Evolutionary conservation across 2,888 invertebrate species (phyloP).

Genomic region (Netelia fuscicornis): DNA sequence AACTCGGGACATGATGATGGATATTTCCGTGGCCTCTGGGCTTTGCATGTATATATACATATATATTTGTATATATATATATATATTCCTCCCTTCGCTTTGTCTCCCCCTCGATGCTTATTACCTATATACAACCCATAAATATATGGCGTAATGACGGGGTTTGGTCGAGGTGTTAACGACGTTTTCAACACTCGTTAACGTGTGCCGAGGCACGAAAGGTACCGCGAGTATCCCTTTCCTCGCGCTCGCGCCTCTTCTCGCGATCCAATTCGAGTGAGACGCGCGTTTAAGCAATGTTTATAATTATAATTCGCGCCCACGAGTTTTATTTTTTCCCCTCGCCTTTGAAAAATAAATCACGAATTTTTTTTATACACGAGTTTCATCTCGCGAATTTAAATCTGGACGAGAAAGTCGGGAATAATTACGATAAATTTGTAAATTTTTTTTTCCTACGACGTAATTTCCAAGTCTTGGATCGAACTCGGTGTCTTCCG

Average conservation of each 20-base stretch:
- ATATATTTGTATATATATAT: neutral
- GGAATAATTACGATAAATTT: neutral
- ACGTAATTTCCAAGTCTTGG: constrained; percentile 38
- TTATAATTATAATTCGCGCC: too few species aligned
- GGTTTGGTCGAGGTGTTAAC: constrained; percentile 73
- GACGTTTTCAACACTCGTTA: constrained; percentile 71
- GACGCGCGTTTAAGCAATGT: neutral
- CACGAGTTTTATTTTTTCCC: neutral
- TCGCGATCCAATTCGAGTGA: constrained; percentile 35
- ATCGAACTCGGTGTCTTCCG: too few species aligned
- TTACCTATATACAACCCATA: constrained; percentile 65
- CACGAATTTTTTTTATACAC: neutral
- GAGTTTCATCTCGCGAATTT: too few species aligned
- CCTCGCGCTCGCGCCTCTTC: neutral
- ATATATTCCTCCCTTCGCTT: constrained; percentile 53
- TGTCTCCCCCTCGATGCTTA: constrained; percentile 58
- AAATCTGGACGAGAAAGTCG: too few species aligned
- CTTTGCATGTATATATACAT: constrained; percentile 37
- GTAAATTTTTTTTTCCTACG: neutral
- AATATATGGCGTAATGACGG: constrained; percentile 74
- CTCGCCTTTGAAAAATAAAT: neutral
- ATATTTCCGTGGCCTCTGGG: constrained; percentile 66
- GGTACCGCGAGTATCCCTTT: neutral
- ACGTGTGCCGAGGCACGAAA: constrained; percentile 39
- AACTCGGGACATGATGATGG: constrained; percentile 64